phyloP scores from a whole-genome alignment of 2,113 vertebrate species.

The Etheostoma spectabile region DNA sequence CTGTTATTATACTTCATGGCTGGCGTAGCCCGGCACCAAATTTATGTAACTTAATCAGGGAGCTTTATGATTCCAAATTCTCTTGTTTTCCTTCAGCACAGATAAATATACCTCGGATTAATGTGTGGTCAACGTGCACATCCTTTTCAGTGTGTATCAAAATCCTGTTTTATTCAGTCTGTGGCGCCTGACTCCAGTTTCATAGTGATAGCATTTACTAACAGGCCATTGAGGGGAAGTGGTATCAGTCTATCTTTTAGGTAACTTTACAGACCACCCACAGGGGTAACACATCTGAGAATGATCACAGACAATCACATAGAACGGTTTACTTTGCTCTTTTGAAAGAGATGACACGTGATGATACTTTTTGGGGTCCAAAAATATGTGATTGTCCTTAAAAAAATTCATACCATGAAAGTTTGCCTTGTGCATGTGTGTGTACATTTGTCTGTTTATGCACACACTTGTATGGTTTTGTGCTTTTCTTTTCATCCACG shows the following conservation, averaged over 20 bases:
- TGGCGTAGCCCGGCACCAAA: constrained; percentile 14
- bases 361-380: constrained; percentile 40
- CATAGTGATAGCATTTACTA: constrained; percentile 56
- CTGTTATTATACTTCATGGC: constrained; percentile 52
- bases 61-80: constrained; percentile 60
- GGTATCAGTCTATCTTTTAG: constrained; percentile 48
- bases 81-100: constrained; percentile 35
- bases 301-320: constrained; percentile 55
- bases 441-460: not conserved
- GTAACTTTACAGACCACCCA: constrained; percentile 72
- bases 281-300: constrained; percentile 53
- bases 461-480: not conserved
- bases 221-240: constrained; percentile 47
- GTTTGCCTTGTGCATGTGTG: not conserved
- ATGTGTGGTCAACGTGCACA: constrained; percentile 38
- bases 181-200: constrained; percentile 48
- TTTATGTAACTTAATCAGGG: constrained; percentile 60
- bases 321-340: constrained; percentile 46
- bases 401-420: not conserved
- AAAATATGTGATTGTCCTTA: constrained; percentile 17
- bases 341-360: constrained; percentile 48
- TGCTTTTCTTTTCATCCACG: constrained; percentile 13
- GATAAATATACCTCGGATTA: constrained; percentile 24
- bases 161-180: constrained; percentile 43
- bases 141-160: constrained; percentile 30